phyloP scores from a whole-genome alignment of 2,113 vertebrate species.

The human (Homo sapiens) region GRCh38 chr13:19993501-19994000 shows the following conservation, averaged over 20 bases:
- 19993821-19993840: conserved; percentile 89
- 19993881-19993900: conserved; percentile 96
- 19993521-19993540: conserved; percentile 87
- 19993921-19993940: conserved; percentile 74
- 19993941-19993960: not conserved
- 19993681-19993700: conserved; percentile 87
- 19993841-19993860: conserved; percentile 97
- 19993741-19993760: conserved; percentile 88
- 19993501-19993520: conserved; percentile 87
- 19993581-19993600: conserved; percentile 91
- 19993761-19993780: conserved; percentile 93
- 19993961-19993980: not conserved
- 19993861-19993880: conserved; percentile 90
- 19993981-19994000: not conserved
- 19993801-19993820: conserved; percentile 89
- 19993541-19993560: conserved; percentile 88
- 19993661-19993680: conserved; percentile 85
- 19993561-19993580: conserved; percentile 89
- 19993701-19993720: conserved; percentile 98
- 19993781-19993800: conserved; percentile 94
- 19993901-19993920: conserved; percentile 94
- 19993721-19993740: conserved; percentile 96
- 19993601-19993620: conserved; percentile 98
- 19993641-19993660: conserved; percentile 89
- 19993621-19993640: conserved; percentile 97